These are phyloP conservation scores for Euproctis similis DNA, from an alignment of 2,888 invertebrate genomes.

Conservation along the genomic window DNA sequence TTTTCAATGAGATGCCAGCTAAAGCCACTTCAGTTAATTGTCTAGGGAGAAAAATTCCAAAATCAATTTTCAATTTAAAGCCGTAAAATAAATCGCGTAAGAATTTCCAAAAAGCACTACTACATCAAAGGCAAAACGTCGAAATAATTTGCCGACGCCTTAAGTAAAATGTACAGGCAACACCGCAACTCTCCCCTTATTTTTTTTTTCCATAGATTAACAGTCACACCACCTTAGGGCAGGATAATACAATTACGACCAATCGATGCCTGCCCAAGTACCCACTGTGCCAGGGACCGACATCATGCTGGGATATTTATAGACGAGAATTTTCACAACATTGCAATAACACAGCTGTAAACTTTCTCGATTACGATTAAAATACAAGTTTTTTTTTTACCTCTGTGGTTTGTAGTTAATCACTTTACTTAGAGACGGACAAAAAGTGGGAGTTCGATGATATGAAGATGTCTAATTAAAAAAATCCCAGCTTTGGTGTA, in stretches of 20 bases:
- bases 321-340: conserved; percentile 22
- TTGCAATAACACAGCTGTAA: conserved; percentile 12
- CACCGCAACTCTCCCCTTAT: conserved; percentile 32
- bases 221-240: conserved; percentile 48
- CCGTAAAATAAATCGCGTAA: conserved; percentile 2
- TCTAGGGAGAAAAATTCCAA: neutral
- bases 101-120: conserved; percentile 4
- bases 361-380: conserved; percentile 17
- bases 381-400: too few species aligned
- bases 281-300: conserved; percentile 24
- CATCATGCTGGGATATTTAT: conserved; percentile 55
- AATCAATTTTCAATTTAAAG: conserved; percentile 1
- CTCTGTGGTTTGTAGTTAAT: too few species aligned
- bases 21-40: neutral
- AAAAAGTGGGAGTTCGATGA: too few species aligned
- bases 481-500: too few species aligned
- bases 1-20: too few species aligned
- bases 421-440: too few species aligned
- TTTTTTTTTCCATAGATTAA: conserved; percentile 47
- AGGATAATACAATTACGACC: conserved; percentile 61
- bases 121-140: conserved; percentile 8
- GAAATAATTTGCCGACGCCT: conserved; percentile 10
- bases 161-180: conserved; percentile 33
- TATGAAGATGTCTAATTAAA: too few species aligned
- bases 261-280: conserved; percentile 58